Evolutionary conservation across 1,140 invertebrate species (phyloP).

Genomic region (Bombus confusus): DNA sequence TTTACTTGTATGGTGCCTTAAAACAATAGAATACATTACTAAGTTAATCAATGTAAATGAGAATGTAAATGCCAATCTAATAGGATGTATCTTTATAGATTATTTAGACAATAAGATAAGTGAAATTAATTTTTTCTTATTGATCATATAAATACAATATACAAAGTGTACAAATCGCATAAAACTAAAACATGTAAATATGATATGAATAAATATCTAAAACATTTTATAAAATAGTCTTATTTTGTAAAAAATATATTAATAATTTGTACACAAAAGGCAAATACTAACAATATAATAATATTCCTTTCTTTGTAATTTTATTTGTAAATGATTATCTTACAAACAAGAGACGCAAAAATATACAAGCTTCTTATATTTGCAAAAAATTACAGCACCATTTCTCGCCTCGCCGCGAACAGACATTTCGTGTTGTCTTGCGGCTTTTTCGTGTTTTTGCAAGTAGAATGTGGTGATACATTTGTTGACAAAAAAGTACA

Average conservation of each 20-base stretch:
- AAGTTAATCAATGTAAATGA: constrained; percentile 38
- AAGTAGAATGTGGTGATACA: constrained; percentile 55
- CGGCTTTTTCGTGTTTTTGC: constrained; percentile 47
- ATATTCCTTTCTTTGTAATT: constrained; percentile 54
- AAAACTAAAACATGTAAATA: constrained; percentile 56
- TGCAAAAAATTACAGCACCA: constrained; percentile 80
- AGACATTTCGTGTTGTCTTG: constrained; percentile 30
- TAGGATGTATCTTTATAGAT: neutral
- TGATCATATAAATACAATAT: constrained; percentile 2
- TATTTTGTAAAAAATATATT: neutral
- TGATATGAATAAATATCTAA: neutral
- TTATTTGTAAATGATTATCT: constrained; percentile 78
- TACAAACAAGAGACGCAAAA: constrained; percentile 80
- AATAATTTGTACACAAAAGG: neutral
- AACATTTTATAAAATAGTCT: neutral
- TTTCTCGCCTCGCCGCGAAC: constrained; percentile 61
- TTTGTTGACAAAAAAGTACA: constrained; percentile 43
- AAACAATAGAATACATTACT: constrained; percentile 16
- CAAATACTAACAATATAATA: neutral
- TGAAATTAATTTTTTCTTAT: constrained; percentile 1
- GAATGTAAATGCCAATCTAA: constrained; percentile 33
- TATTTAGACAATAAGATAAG: neutral
- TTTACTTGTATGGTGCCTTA: constrained; percentile 35
- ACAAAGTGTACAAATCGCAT: constrained; percentile 47
- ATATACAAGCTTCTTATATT: constrained; percentile 80